Conservation (phyloP, 2,888 invertebrate genomes). For the Pachymerium ferrugineum region DNA sequence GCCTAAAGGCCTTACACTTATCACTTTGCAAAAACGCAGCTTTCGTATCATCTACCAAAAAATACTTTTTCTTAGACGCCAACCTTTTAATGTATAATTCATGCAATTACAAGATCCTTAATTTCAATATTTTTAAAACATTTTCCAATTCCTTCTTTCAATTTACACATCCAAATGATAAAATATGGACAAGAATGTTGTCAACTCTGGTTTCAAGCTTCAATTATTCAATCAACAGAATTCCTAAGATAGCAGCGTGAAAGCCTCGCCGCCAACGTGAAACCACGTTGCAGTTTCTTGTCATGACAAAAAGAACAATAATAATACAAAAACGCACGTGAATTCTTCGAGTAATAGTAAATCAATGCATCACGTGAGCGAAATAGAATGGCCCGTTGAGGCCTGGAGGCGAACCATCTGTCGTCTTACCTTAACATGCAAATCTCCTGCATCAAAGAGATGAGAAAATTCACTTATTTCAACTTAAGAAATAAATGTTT, state of each 20-base stretch:
- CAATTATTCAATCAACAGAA: constrained; percentile 6
- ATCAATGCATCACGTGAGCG: constrained; percentile 10
- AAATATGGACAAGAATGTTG: background rate
- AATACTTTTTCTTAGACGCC: too few species aligned
- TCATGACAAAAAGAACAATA: background rate
- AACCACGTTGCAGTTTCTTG: background rate
- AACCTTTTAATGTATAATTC: too few species aligned
- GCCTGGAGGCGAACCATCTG: constrained; percentile 17
- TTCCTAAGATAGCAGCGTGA: constrained; percentile 6
- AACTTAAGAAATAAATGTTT: constrained; percentile 5
- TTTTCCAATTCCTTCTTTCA: background rate
- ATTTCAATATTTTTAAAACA: too few species aligned
- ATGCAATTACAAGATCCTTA: too few species aligned
- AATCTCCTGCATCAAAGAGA: constrained; percentile 1
- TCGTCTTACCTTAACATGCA: constrained; percentile 15
- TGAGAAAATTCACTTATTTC: background rate
- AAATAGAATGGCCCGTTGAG: background rate
- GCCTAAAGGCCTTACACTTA: too few species aligned
- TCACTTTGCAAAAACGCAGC: too few species aligned
- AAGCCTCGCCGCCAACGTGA: background rate
- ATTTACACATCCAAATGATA: background rate
- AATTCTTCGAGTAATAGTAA: constrained; percentile 10
- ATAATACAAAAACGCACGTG: background rate
- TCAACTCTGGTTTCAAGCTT: background rate
- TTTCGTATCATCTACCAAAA: too few species aligned